Evolutionary conservation across 1,140 invertebrate species (phyloP).

Genomic region (Saxidomus purpurata): DNA sequence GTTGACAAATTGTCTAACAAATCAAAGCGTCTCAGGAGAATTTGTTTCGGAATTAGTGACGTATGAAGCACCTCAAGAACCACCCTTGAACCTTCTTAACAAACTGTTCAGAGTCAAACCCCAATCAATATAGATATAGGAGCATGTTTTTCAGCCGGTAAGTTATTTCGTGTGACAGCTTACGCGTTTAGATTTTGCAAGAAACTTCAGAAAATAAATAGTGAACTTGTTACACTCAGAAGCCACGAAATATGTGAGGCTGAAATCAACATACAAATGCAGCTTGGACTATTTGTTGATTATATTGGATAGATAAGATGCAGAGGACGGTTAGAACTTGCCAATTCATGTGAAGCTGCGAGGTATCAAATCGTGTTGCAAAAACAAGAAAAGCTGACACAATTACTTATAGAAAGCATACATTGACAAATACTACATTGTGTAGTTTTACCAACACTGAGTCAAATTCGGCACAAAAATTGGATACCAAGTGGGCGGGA

Average conservation of each 20-base stretch:
- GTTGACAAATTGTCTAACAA: too few relatives aligned
- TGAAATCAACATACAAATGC: not conserved
- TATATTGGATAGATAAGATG: not conserved
- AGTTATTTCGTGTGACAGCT: conserved; percentile 1
- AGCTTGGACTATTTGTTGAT: conserved; percentile 9
- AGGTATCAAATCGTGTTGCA: not conserved
- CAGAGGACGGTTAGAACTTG: not conserved
- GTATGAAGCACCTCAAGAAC: not conserved
- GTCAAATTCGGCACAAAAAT: conserved; percentile 6
- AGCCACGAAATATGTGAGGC: not conserved
- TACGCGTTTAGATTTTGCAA: not conserved
- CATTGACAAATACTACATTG: conserved; percentile 29
- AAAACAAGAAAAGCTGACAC: conserved; percentile 3
- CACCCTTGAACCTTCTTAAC: too few relatives aligned
- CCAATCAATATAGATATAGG: conserved; percentile 12
- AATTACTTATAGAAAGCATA: too few relatives aligned
- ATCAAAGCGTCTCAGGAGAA: too few relatives aligned
- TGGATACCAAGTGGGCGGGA: conserved; percentile 50
- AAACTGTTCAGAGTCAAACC: too few relatives aligned
- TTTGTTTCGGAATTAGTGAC: not conserved
- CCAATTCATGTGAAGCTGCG: not conserved
- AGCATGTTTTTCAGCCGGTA: not conserved
- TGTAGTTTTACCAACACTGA: conserved; percentile 35
- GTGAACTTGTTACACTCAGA: not conserved
- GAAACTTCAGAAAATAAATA: not conserved